Evolutionary conservation across 2,113 vertebrate genomes (phyloP), one percentile per base, ranked within the genome.

Genomic region (Leptobrachium leishanense): DNA sequence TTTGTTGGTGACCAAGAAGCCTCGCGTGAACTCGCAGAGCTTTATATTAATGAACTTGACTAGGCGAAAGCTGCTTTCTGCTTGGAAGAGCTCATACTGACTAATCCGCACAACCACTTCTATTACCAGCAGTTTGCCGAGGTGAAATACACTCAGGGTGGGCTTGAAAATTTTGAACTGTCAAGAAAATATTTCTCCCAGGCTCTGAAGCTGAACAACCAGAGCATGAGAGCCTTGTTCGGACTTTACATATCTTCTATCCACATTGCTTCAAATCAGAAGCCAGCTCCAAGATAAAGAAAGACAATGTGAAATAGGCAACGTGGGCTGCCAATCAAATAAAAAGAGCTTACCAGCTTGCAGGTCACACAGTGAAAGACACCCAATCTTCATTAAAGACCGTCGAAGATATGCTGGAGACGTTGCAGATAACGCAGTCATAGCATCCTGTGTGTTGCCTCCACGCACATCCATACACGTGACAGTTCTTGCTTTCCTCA

Each of bases 1-100:
- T 99, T 99, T 93, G 97, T 99, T 86, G 97, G 96, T 69, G 98
- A 99, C 90, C 98, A 99, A 81, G 98, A 99, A 90, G 98, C 97
- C 50, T 99, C 97, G 98, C 98, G 99, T 84, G 98, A 99, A 86
- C 93, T 99, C 83, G 96, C 98, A 79, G 98, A 99, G 86, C 97
- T 99, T 88, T 99, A 99, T 92, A 99, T 98, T 92, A 98, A 96
- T 86, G 97, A 99, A 85, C 97, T 98, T 31, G 98, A 99, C 88
- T 99, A 99, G 83, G 97, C 94, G 84, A 99, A 98, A 90, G 97
- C 98, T 68, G 98, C 97, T 59, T 99, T 99, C 91, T 99, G 97
- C 88, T 93, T 99, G 87, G 97, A 99, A 85, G 97, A 99, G 84
- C 94, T 99, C 82, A 98, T 99, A 95, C 96, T 99, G 95, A 94